Evolutionary conservation across 2,113 vertebrate genomes (phyloP), one percentile per base, ranked within the genome.

Genomic region (Petroica traversi): DNA sequence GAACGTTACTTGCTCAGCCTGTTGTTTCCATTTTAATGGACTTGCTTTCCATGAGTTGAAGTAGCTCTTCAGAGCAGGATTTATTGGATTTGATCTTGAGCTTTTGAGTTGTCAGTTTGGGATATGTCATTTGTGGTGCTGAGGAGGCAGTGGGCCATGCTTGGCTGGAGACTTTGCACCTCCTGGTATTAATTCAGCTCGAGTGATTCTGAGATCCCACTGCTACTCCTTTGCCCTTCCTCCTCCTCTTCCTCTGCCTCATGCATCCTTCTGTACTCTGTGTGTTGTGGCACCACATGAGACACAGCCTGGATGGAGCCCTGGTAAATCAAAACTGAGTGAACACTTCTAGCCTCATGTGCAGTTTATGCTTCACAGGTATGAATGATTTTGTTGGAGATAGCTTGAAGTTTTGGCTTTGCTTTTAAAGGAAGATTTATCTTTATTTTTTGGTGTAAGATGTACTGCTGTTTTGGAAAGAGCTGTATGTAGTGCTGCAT

Each of bases 31-130:
- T 86, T 79, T 84, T 51, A 74, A 43, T 67, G 25, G 28, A 61
- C 43, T 25, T 25, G 15, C 28, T 17, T 71, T 76, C 88, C 52
- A 26, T 45, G 52, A 84, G 57, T 29, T 87, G 79, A 71, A 61
- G 81, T 63, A 52, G 22, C 57, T 91, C 36, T 57, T 93, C 52
- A 54, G 80, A 87, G 29, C 5, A 78, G 73, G 25, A 68, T 91
- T 76, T 92, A 81, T 89, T 92, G 33, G 83, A 80, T 93, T 94
- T 93, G 91, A 89, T 91, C 36, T 75, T 84, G 92, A 93, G 80
- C 76, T 93, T 93, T 93, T 66, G 76, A 86, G 75, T 40, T 89
- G 88, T 90, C 85, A 80, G 59, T 83, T 76, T 51, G 64, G 79
- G 52, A 54, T 45, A 41, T 23, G 40, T 95, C 52, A 8, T n/a